phyloP scores from a whole-genome alignment of 2,113 vertebrate species.

The Gulo gulo region DNA sequence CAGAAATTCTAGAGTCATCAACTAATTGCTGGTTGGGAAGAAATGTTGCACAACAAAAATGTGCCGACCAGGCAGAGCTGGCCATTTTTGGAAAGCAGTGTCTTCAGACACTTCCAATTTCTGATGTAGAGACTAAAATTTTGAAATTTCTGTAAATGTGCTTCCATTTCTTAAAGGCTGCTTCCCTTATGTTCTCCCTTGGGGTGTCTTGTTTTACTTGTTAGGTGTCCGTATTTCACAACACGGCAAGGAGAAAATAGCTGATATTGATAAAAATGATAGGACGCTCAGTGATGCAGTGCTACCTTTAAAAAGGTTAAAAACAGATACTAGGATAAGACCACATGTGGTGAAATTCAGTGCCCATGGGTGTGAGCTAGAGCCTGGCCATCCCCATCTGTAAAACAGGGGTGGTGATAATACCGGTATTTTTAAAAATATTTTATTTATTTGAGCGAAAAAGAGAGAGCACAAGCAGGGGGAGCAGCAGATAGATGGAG shows the following conservation, averaged over 20 bases:
- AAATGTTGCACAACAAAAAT: neutral
- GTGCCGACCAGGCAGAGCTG: neutral
- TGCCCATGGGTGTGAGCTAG: accelerated
- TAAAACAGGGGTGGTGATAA: neutral
- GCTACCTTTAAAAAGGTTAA: accelerated
- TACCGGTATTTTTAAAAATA: accelerated
- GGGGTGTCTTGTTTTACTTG: neutral
- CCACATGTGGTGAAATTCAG: accelerated
- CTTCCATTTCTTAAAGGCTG: neutral
- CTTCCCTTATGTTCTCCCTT: neutral
- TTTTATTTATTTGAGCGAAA: too few species aligned
- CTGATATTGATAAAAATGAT: accelerated
- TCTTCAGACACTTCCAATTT: neutral
- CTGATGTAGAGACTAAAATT: neutral
- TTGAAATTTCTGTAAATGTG: neutral
- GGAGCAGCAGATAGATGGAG: neutral
- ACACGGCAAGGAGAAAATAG: neutral
- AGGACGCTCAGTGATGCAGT: accelerated
- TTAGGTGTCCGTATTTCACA: neutral
- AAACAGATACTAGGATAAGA: accelerated
- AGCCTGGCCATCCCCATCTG: neutral
- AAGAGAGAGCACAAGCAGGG: too few species aligned
- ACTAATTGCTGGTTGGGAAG: neutral
- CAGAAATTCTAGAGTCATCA: neutral
- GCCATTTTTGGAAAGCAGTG: neutral